Evolutionary conservation across 2,797 vertebrate species (phyloP), one percentile per base, ranked within the genome.

Genomic region (Cercopithecus diana): DNA sequence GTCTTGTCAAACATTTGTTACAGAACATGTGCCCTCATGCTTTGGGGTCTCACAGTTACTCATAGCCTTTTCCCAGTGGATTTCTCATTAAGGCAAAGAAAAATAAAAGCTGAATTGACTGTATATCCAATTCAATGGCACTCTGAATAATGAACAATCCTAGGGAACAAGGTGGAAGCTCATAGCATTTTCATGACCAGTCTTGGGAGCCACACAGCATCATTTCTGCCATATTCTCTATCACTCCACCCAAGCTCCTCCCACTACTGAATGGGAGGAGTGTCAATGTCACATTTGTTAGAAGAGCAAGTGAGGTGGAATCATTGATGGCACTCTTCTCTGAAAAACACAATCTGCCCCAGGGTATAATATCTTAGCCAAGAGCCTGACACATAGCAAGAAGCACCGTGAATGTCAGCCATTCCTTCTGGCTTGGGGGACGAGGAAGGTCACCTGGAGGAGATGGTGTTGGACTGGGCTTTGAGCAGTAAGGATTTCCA

Each of bases 1-100:
- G 3, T 61, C 26, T 7, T 14, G 20, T 28, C 82, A 4, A 2
- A 9, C 0, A 3, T 28, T 19, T 26, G 12, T 19, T 5, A 0
- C 20, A 70, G 90, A 14, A 5, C n/a, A 0, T 0, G 2, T 7
- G 7, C 72, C 70, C 30, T 58, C 28, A 43, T 0, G 0, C 45
- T 0, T 0, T 4, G 52, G 20, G 52, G 33, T 26, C 33, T 4
- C 28, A 0, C 24, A 2, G 7, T 1, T 5, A 8, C 72, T 14
- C 19, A 0, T 0, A 12, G 15, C 72, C 36, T 1, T 22, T 24
- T 30, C 70, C 43, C 13, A 5, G 0, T 1, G 64, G 39, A 43
- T 30, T 30, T 48, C 58, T 64, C 93, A 22, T 33, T 17, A 43
- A 77, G 33, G 33, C 22, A 12, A 28, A 52, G 73, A 39, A 70